A percentile compares a stretch with the other conserved stretches of the same genome.
Conservation (phyloP, 2,113 vertebrate genomes). For the Sarotherodon lohbergeri region DNA sequence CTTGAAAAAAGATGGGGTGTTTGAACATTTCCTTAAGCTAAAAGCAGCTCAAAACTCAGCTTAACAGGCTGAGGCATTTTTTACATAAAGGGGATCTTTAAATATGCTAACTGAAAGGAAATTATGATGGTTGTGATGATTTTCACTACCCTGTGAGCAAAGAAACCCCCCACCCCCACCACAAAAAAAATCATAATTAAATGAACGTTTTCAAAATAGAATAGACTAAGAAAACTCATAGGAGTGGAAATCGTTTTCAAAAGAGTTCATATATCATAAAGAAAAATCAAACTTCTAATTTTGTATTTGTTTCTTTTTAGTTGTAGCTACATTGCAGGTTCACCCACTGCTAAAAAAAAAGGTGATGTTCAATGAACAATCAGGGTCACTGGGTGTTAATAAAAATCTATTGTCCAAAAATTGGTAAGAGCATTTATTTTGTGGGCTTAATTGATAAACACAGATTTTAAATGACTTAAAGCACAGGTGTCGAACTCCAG, state of each 20-base stretch:
- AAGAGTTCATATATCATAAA: neutral
- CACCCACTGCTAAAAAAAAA: neutral
- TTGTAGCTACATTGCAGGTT: neutral
- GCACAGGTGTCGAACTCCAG: fast-evolving
- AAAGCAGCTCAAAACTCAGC: neutral
- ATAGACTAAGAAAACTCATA: neutral
- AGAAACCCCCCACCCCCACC: fast-evolving
- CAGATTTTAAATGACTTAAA: neutral
- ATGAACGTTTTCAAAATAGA: neutral
- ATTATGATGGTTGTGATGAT: neutral
- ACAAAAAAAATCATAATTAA: neutral
- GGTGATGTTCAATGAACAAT: neutral
- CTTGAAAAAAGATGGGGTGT: neutral
- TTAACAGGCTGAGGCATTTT: neutral
- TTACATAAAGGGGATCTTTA: neutral
- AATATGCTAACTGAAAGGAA: neutral
- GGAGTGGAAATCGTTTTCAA: fast-evolving
- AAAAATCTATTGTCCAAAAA: neutral
- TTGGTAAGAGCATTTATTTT: neutral
- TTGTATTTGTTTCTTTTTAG: neutral
- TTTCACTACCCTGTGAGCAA: neutral
- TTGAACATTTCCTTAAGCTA: neutral
- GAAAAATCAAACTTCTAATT: neutral
- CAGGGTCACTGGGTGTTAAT: neutral
- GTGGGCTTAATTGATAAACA: neutral